Base-by-base conservation (phyloP, 2,797 vertebrate genomes). In the Bovichtus diacanthus region DNA sequence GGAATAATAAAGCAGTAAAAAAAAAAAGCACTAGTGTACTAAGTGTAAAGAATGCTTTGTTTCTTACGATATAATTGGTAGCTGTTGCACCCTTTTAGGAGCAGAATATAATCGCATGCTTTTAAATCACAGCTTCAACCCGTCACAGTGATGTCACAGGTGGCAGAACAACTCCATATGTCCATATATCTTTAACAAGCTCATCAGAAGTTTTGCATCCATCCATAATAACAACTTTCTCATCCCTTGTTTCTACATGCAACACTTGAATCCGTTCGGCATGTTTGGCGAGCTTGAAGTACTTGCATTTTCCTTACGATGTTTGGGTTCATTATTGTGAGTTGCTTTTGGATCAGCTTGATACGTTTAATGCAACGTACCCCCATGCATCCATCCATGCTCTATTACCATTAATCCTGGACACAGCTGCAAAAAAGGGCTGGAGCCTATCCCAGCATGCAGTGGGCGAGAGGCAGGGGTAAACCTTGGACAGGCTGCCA, bases 51-150 rank as follows among this genome's bases (percentile, higher is more conserved):
- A n/a, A 31, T 38, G 19, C 23, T 70, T 34, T 7, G 1, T 61
- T n/a, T 63, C n/a, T 54, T 43, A 41, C 3, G 44, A 51, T 21
- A 25, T 49, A 43, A 9, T 54, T 41, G 18, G 36, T 5, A 16
- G 6, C 39, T 3, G 0, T n/a, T n/a, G 53, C 64, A 44, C 3
- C 31, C 13, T 43, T 67, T 61, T 12, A 39, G 31, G 6, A 71
- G 43, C 49, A 41, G 43, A 6, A 71, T 46, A 75, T 75, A 56
- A 61, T 69, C 41, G 54, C 66, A 15, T 29, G 3, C 16, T 46
- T 19, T 63, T 16, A 34, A 56, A 80, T 68, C 74, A 75, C 54
- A 67, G 34, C 41, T 55, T 74, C 60, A 71, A 76, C 59, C 59
- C 70, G 23, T 25, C 18, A 31, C 25, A 55, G 55, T 31, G 18